Evolutionary conservation across 2,888 invertebrate genomes (phyloP).

Genomic region (Amiota communis): DNA sequence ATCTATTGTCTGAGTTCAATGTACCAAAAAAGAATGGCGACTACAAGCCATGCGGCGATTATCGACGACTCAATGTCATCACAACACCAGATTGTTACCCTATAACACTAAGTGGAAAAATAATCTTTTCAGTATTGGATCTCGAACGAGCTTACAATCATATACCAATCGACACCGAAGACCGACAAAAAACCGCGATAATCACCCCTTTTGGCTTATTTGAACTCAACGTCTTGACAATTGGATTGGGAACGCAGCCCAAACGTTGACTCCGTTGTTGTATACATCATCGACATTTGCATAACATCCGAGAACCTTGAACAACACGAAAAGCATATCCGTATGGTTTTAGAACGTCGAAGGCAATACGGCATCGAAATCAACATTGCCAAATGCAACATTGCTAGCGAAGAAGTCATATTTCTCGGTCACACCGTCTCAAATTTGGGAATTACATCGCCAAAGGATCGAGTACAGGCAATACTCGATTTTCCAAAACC

Average conservation of each 20-base stretch:
- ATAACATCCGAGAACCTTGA: no score
- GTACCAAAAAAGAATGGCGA: neutral
- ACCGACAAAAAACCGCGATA: conserved; percentile 67
- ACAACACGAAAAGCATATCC: no score
- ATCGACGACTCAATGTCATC: neutral
- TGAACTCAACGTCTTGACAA: conserved; percentile 48
- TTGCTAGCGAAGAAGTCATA: conserved; percentile 32
- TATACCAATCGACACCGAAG: neutral
- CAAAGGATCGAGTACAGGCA: conserved; percentile 36
- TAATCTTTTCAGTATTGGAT: conserved; percentile 37
- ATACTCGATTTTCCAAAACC: conserved; percentile 42
- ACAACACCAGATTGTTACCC: neutral
- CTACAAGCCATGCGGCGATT: neutral
- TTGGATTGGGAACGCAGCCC: no score
- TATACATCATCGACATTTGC: no score
- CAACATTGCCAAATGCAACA: conserved; percentile 35
- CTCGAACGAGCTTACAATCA: no score
- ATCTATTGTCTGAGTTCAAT: no score
- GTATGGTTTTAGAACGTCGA: conserved; percentile 45
- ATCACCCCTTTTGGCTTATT: conserved; percentile 68
- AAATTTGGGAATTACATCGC: conserved; percentile 33
- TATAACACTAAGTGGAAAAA: neutral
- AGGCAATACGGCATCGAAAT: no score
- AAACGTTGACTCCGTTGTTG: no score
- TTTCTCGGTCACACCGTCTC: conserved; percentile 43